Evolutionary conservation across 2,797 vertebrate genomes (phyloP).

Genomic region (Pachyuromys duprasi): DNA sequence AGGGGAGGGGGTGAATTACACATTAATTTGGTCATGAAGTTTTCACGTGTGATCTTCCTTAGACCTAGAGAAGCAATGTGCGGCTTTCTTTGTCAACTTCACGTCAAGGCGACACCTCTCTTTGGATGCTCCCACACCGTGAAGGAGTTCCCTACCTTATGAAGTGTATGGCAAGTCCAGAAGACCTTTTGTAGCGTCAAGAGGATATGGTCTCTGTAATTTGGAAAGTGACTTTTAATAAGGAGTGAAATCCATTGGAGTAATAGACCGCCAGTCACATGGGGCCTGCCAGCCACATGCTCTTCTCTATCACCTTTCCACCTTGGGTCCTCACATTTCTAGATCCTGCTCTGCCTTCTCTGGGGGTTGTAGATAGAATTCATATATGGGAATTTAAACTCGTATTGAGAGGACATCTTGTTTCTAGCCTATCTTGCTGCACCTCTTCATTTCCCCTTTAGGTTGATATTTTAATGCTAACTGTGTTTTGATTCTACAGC

Average conservation of each 20-base stretch:
- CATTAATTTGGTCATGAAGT: constrained; percentile 83
- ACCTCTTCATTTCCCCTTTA: neutral
- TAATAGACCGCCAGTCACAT: neutral
- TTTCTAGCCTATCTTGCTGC: neutral
- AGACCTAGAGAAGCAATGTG: constrained; percentile 79
- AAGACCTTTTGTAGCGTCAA: neutral
- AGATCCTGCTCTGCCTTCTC: neutral
- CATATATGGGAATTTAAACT: neutral
- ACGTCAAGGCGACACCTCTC: constrained; percentile 62
- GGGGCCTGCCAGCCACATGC: neutral
- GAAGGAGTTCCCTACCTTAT: neutral
- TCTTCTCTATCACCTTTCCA: neutral
- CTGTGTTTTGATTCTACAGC: constrained; percentile 8
- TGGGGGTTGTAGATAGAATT: neutral
- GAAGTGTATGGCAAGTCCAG: neutral
- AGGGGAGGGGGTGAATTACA: constrained; percentile 77
- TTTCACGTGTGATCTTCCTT: constrained; percentile 81
- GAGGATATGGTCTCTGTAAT: constrained; percentile 55
- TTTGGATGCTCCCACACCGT: constrained; percentile 37
- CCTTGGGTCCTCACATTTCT: neutral
- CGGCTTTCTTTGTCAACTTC: constrained; percentile 76
- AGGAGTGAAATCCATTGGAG: constrained; percentile 26
- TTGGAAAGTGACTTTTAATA: constrained; percentile 64
- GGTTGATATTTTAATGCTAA: neutral
- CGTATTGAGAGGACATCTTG: neutral